These are phyloP conservation scores for Congeria kusceri DNA, from an alignment of 2,888 invertebrate species.

Conservation along the genomic window DNA sequence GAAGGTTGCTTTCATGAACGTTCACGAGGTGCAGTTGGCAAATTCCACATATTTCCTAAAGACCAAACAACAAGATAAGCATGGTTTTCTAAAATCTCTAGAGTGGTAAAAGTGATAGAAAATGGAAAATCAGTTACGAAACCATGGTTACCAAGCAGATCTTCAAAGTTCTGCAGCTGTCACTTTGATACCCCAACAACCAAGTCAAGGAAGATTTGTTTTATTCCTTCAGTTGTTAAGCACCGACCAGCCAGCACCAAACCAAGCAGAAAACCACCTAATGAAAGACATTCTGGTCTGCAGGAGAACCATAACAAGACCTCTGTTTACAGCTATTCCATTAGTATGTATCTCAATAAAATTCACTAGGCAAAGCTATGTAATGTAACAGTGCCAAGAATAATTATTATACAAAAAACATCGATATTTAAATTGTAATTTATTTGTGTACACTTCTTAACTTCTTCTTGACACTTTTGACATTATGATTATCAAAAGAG, in stretches of 20 bases:
- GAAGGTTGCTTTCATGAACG: background rate
- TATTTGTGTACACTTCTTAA: no score
- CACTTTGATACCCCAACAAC: background rate
- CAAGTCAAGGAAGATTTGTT: background rate
- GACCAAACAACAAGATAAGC: background rate
- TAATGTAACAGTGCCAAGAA: no score
- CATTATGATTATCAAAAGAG: no score
- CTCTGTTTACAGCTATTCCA: slow-evolving; percentile 2
- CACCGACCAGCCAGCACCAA: slow-evolving; percentile 1
- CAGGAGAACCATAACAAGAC: background rate
- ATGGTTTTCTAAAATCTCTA: background rate
- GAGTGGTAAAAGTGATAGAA: background rate
- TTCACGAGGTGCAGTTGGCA: background rate
- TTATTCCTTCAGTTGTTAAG: background rate
- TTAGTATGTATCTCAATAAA: background rate
- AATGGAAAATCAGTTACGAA: background rate
- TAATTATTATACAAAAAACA: no score
- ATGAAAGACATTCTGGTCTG: background rate
- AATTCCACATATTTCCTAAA: background rate
- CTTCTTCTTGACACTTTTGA: no score
- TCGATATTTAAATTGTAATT: no score
- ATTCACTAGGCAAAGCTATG: no score
- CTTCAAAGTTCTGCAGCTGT: background rate
- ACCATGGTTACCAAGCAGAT: background rate
- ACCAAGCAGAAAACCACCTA: background rate